These are phyloP conservation scores for Anguilla pacifica DNA, from an alignment of 2,797 vertebrate genomes.

Conservation along the genomic window DNA sequence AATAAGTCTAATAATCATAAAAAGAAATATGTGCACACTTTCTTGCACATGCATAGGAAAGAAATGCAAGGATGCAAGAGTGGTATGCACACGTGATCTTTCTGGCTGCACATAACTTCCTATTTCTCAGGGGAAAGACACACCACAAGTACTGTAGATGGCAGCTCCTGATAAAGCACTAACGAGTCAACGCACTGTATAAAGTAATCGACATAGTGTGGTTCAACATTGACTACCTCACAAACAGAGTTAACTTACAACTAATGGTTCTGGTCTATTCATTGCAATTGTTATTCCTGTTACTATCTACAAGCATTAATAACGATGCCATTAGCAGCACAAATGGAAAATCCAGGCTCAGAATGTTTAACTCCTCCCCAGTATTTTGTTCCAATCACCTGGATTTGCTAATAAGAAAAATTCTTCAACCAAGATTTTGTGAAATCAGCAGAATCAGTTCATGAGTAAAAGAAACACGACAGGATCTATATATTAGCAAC, in stretches of 20 bases:
- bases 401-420: too few relatives aligned
- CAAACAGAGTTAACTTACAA: constrained; percentile 1
- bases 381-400: too few relatives aligned
- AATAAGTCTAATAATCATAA: not conserved
- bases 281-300: not conserved
- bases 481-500: too few relatives aligned
- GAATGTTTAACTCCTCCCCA: too few relatives aligned
- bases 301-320: not conserved
- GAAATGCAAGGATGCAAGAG: not conserved
- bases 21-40: not conserved
- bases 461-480: too few relatives aligned
- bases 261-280: not conserved
- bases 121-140: not conserved
- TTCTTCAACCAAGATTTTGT: too few relatives aligned
- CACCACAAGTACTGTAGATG: not conserved
- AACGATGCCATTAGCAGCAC: not conserved
- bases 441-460: too few relatives aligned
- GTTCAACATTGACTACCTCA: not conserved
- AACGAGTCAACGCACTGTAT: not conserved
- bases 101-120: not conserved
- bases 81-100: not conserved
- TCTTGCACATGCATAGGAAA: not conserved
- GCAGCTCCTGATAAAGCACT: not conserved
- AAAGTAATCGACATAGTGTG: not conserved
- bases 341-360: too few relatives aligned